A percentile compares a stretch with the other conserved stretches of the same genome.
phyloP scores from a whole-genome alignment of 2,888 invertebrate species.

The Papilio elwesi region DNA sequence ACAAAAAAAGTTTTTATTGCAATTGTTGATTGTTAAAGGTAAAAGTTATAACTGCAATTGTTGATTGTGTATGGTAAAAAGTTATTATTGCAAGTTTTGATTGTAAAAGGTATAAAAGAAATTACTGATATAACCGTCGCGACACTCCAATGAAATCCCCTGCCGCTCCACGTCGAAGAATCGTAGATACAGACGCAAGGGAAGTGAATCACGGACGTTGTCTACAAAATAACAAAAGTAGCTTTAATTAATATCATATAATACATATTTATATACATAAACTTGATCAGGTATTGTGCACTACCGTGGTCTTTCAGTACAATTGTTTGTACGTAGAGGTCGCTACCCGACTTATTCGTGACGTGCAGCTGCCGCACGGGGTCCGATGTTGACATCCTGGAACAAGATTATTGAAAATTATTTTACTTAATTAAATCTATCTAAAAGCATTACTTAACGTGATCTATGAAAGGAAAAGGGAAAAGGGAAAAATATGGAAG shows the following conservation, averaged over 20 bases:
- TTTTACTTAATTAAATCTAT: no score
- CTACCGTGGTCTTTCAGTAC: conserved; percentile 56
- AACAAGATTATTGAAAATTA: neutral
- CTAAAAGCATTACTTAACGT: no score
- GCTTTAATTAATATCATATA: no score
- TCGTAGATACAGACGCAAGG: conserved; percentile 66
- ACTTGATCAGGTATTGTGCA: neutral
- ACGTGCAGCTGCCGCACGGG: conserved; percentile 56
- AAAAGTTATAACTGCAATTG: no score
- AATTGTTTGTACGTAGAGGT: conserved; percentile 58
- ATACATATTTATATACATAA: neutral
- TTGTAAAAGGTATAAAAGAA: neutral
- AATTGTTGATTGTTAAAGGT: no score
- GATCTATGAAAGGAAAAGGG: no score
- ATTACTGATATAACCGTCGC: conserved; percentile 26
- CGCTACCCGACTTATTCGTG: conserved; percentile 59
- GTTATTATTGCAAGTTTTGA: no score
- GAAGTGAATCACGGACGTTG: conserved; percentile 53
- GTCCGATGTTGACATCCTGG: conserved; percentile 63
- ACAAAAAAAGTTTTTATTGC: no score
- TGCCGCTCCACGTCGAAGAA: conserved; percentile 51
- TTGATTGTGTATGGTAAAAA: no score
- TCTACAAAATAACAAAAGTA: conserved; percentile 50
- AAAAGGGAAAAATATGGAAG: no score
- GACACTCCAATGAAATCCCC: conserved; percentile 39